phyloP scores from a whole-genome alignment of 2,797 vertebrate genomes.

The Lateolabrax maculatus region DNA sequence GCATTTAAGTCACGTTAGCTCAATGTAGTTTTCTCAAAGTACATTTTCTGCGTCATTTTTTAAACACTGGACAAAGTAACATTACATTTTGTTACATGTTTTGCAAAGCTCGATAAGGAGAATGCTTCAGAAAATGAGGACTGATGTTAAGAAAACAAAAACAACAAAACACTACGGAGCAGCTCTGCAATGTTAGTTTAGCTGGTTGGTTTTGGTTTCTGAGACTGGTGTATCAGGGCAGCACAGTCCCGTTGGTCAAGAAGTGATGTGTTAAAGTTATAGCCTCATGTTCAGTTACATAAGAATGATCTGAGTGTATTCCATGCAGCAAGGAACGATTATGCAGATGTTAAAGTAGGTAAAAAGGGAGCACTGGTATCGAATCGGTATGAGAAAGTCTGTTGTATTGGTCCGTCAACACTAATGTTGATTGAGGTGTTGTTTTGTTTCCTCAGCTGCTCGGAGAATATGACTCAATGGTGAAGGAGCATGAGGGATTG shows the following conservation, averaged over 20 bases:
- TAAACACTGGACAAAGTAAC: neutral
- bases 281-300: neutral
- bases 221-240: neutral
- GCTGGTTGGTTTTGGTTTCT: neutral
- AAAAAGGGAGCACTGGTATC: too few species aligned
- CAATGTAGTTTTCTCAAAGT: neutral
- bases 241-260: neutral
- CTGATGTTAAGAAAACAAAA: too few species aligned
- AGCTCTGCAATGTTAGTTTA: neutral
- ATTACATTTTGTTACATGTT: neutral
- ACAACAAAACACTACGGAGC: neutral
- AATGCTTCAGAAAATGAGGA: neutral
- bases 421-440: neutral
- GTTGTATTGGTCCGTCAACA: neutral
- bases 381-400: too few species aligned
- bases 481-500: constrained; percentile 90
- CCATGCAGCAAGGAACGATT: too few species aligned
- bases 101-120: neutral
- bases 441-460: constrained; percentile 86
- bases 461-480: constrained; percentile 91
- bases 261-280: neutral
- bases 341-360: too few species aligned
- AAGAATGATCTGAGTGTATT: too few species aligned
- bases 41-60: neutral
- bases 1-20: neutral